Conservation (phyloP, 2,113 vertebrate genomes). For the Echinops telfairi region DNA sequence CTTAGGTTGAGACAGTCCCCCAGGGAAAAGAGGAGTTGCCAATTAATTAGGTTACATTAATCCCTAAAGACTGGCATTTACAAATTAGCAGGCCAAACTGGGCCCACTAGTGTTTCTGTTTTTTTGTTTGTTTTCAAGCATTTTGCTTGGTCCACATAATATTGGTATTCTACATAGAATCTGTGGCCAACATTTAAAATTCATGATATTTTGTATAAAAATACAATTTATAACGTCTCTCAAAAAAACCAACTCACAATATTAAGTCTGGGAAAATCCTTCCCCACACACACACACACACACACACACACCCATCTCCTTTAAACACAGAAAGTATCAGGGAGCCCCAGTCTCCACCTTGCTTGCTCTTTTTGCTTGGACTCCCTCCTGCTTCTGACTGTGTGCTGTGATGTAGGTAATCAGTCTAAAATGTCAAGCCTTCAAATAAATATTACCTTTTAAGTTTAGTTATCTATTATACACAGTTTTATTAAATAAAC, state of each 20-base stretch:
- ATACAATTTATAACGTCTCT: constrained; percentile 13
- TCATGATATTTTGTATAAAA: constrained; percentile 41
- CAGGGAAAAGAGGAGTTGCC: background rate
- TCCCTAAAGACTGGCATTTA: background rate
- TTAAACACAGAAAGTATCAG: background rate
- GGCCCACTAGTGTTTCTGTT: background rate
- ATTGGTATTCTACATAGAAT: constrained; percentile 34
- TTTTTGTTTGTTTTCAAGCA: background rate
- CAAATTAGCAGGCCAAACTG: background rate
- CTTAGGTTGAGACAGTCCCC: background rate
- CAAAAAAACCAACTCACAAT: background rate
- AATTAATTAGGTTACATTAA: constrained; percentile 40
- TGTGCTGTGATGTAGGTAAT: background rate
- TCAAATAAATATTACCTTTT: constrained; percentile 22
- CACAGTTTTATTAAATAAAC: constrained; percentile 29
- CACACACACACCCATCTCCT: background rate
- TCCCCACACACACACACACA: too few relatives aligned
- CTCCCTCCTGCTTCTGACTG: background rate
- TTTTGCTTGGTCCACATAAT: background rate
- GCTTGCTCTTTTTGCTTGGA: background rate
- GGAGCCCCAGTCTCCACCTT: background rate
- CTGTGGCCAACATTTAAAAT: constrained; percentile 49
- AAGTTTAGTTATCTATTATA: background rate
- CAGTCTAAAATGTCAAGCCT: constrained; percentile 42
- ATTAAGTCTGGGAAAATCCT: too few relatives aligned